Base-by-base conservation (phyloP, 2,888 invertebrate genomes). In the Meiosimyza platycephala region DNA sequence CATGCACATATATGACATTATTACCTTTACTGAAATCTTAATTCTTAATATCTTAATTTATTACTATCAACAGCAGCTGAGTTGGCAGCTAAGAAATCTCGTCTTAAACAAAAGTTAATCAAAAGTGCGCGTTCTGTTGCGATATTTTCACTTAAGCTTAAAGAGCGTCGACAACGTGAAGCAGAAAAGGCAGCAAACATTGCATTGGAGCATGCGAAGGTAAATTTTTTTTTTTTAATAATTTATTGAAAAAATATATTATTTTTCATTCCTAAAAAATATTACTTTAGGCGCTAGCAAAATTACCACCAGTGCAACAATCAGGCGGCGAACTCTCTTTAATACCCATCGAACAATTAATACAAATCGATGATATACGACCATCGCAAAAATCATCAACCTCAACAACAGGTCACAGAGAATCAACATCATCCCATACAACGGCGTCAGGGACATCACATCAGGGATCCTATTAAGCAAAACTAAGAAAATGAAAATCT, bases 81-180 rank as follows among this genome's bases (percentile, higher is more conserved):
- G 80, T 87, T 91, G 75, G 89, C 91, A 75, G 91, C 91, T 6
- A 92, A 92, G 73, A 92, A 92, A 82, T 92, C 91, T 52, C 89
- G 91, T 15, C 90, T 92, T 18, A 93, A 92, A 82, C 94, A 95
- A 65, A 92, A 92, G 78, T 85, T 95, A 40, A 94, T 95, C 87
- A 95, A 95, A 85, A 90, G 95, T 67, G 95, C 95, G 7, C 90
- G 95, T 15, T 94, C 94, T 0, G 95, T 95, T 59, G 95, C 95
- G 6, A 94, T 95, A 82, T 95, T 95, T 87, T 95, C 95, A 6
- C 87, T 95, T 66, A 95, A 95, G 72, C 87, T 95, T 76, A 93
- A 93, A 80, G 93, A 93, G 80, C 89, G 93, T n/a, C 89, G 94
- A 70, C 94, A 94, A 72, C 88, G 94, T 48, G 95, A 95, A 82